phyloP scores from a whole-genome alignment of 2,113 vertebrate species.

The Scartelaos histophorus region DNA sequence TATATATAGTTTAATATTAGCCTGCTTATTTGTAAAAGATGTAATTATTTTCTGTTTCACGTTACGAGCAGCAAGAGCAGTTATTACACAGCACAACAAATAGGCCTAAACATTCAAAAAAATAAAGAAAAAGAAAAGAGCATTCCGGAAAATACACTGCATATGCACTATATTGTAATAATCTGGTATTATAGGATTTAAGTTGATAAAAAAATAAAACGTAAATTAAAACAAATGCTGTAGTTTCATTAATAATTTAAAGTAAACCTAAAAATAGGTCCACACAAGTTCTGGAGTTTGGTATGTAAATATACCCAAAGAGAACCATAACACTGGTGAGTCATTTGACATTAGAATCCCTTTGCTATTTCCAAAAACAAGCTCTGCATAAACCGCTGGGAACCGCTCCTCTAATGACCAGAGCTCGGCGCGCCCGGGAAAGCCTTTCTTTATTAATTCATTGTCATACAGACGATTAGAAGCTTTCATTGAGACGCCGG shows the following conservation, averaged over 20 bases:
- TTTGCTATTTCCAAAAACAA: neutral
- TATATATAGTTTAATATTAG: no score
- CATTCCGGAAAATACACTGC: no score
- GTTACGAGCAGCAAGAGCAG: neutral
- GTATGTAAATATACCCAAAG: neutral
- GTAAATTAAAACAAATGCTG: no score
- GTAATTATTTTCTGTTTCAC: neutral
- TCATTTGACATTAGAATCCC: neutral
- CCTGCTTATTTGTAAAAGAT: neutral
- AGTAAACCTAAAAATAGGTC: neutral
- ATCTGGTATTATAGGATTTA: neutral
- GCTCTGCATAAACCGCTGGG: neutral
- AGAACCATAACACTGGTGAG: neutral
- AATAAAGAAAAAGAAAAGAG: no score
- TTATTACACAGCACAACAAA: neutral
- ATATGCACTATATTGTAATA: no score
- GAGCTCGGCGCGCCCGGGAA: neutral
- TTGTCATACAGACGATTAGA: conserved; percentile 6
- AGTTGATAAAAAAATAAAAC: neutral
- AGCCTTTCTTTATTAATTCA: conserved; percentile 10
- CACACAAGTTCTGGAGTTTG: neutral
- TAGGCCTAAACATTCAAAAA: neutral
- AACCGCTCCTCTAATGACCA: conserved; percentile 6
- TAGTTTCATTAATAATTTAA: neutral
- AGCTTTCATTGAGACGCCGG: conserved; percentile 13